A percentile compares a stretch with the other conserved stretches of the same genome.
phyloP scores from a whole-genome alignment of 2,888 invertebrate genomes.

The Pachydiplax longipennis region DNA sequence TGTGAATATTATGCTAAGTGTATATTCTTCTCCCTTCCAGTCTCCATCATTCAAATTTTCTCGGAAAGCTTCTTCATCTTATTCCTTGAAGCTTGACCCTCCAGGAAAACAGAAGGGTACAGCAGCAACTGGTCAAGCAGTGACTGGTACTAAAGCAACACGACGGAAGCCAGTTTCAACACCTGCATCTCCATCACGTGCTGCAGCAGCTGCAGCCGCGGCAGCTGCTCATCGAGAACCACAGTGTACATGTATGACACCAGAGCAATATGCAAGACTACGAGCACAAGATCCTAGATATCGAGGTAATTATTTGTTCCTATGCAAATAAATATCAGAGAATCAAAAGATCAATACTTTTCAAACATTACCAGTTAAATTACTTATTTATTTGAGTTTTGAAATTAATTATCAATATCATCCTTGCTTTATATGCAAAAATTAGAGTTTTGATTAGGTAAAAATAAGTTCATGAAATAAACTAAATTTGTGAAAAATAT shows the following conservation, averaged over 20 bases:
- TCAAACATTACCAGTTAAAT: no score
- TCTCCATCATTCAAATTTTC: slow-evolving; percentile 98
- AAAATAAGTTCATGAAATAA: no score
- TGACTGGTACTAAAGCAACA: slow-evolving; percentile 60
- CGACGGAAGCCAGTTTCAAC: slow-evolving; percentile 92
- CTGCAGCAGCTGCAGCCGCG: slow-evolving; percentile 54
- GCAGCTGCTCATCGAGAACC: slow-evolving; percentile 69
- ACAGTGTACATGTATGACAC: slow-evolving; percentile 94
- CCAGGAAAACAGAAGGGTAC: slow-evolving; percentile 83
- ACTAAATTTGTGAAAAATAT: no score
- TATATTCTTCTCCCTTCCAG: slow-evolving; percentile 66
- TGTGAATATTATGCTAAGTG: not conserved
- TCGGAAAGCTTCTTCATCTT: slow-evolving; percentile 95
- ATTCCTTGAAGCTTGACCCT: slow-evolving; percentile 92
- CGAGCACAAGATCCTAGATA: slow-evolving; percentile 85
- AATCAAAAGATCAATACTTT: no score
- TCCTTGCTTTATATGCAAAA: no score
- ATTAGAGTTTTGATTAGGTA: no score
- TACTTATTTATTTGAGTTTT: no score
- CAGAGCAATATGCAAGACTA: slow-evolving; percentile 87
- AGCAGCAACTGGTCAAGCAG: slow-evolving; percentile 52
- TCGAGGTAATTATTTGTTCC: slow-evolving; percentile 52
- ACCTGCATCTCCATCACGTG: slow-evolving; percentile 89
- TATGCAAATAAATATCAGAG: not conserved
- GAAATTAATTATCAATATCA: no score